Base-by-base conservation (phyloP, 2,113 vertebrate genomes). In the Rhea americana region DNA sequence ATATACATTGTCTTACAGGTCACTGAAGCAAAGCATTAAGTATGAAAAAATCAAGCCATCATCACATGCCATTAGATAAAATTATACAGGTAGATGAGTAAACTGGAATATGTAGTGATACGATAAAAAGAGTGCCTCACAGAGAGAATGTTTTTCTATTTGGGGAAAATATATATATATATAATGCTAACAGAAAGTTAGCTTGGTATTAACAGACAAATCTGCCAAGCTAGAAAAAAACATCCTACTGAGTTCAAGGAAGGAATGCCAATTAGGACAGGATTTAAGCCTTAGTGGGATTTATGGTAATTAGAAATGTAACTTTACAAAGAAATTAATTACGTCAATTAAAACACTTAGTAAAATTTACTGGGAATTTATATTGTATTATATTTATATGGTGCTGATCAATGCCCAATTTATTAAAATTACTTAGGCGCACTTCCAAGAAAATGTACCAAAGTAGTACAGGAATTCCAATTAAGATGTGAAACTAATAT, bases 301-400 rank as follows among this genome's bases (percentile, higher is more conserved):
- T 95, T 93, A 56, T 73, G 75, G 78, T 85, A 74, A 95, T 92
- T 85, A 92, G 76, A 89, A 95, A 89, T 21, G 72, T 67, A 91
- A 95, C 90, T 94, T 85, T 80, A 93, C 89, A 85, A 89, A 96
- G 83, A 89, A 88, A 88, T 90, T 91, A 91, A 95, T 95, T 73
- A 87, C 48, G 85, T 74, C 92, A 95, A 82, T 91, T 92, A 87
- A 85, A 93, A 85, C 77, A 68, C 73, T 95, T 58, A 66, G 82
- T 68, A 82, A 85, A 77, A 94, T 85, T 93, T 73, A 82, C 86
- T 56, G 72, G 85, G 94, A 95, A 90, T 87, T 89, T 30, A 13
- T 45, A 53, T 75, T 80, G 58, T 63, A 66, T 51, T 73, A 22
- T 21, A 72, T 8, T 25, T 63, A 47, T 37, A 59, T 3, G 21